Evolutionary conservation across 2,888 invertebrate genomes (phyloP).

Genomic region (Ptychoptera contaminata): DNA sequence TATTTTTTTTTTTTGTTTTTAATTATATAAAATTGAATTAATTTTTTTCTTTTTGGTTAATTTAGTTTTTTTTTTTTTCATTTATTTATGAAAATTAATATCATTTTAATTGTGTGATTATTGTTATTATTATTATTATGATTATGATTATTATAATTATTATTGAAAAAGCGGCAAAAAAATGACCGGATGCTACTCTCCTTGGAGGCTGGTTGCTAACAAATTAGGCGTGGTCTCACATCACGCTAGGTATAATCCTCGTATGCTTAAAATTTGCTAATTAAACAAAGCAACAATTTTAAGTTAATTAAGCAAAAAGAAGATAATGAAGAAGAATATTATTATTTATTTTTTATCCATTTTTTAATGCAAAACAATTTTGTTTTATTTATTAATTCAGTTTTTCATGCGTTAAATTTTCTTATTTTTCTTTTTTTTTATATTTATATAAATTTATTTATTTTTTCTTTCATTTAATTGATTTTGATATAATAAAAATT

Average conservation of each 20-base stretch:
- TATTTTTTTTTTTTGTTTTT: neutral
- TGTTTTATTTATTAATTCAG: too few relatives aligned
- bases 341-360: too few relatives aligned
- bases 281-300: too few relatives aligned
- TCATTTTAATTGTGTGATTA: slow-evolving; percentile 2
- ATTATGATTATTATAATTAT: slow-evolving; percentile 10
- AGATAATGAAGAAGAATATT: too few relatives aligned
- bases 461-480: too few relatives aligned
- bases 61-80: neutral
- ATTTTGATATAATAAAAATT: too few relatives aligned
- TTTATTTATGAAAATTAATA: too few relatives aligned
- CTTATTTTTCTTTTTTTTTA: too few relatives aligned
- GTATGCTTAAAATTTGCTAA: neutral
- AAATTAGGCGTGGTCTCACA: slow-evolving; percentile 74
- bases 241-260: slow-evolving; percentile 19
- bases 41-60: neutral
- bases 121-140: slow-evolving; percentile 8
- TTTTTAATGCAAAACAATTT: too few relatives aligned
- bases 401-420: too few relatives aligned
- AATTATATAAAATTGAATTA: neutral
- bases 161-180: slow-evolving; percentile 40
- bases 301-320: too few relatives aligned
- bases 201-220: slow-evolving; percentile 87
- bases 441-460: too few relatives aligned
- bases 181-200: slow-evolving; percentile 64